Conservation (phyloP, 2,797 vertebrate species). For the Cygnus olor region DNA sequence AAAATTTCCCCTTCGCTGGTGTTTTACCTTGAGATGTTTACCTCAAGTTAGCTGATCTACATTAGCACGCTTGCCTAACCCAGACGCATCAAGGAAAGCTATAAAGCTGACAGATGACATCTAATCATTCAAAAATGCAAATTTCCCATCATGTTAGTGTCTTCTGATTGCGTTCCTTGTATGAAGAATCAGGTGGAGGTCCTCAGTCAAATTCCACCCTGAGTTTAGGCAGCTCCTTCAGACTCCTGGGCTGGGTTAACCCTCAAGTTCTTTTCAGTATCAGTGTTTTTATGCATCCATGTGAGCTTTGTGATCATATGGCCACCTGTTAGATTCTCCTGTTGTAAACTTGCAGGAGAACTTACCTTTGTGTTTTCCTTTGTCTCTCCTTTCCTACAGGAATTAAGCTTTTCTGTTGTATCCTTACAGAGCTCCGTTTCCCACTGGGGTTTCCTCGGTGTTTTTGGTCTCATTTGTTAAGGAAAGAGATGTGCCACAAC, state of each 20-base stretch:
- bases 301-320: not conserved
- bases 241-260: not conserved
- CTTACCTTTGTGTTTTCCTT: not conserved
- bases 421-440: not conserved
- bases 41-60: not conserved
- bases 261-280: rapidly evolving
- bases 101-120: not conserved
- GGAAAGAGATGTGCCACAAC: not conserved
- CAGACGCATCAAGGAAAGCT: not conserved
- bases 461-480: not conserved
- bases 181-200: not conserved
- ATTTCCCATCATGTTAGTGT: rapidly evolving
- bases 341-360: not conserved
- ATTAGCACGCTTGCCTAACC: not conserved
- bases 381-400: not conserved
- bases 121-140: not conserved
- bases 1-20: not conserved
- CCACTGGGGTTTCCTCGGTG: not conserved
- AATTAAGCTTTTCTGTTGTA: not conserved
- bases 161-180: not conserved
- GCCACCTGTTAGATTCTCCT: not conserved
- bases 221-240: not conserved
- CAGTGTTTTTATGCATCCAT: not conserved
- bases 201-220: not conserved
- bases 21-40: not conserved